phyloP scores from a whole-genome alignment of 2,113 vertebrate genomes.

The Paracanthobrama guichenoti region DNA sequence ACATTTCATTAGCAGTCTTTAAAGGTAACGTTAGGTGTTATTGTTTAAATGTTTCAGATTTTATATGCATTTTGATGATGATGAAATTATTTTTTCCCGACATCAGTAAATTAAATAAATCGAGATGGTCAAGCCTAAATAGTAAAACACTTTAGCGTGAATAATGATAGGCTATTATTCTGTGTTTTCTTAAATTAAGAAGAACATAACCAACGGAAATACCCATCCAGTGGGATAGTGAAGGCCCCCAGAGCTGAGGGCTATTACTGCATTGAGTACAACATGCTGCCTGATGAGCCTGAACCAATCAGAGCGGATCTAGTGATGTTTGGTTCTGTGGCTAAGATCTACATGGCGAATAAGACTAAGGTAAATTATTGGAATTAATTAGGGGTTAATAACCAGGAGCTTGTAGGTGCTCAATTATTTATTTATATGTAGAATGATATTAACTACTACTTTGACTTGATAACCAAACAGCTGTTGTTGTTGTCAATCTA shows the following conservation, averaged over 20 bases:
- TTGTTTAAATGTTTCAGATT: not conserved
- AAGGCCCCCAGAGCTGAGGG: slow-evolving; percentile 58
- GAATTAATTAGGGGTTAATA: not conserved
- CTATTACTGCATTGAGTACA: slow-evolving; percentile 80
- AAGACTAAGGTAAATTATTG: slow-evolving; percentile 73
- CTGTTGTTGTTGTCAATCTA: slow-evolving; percentile 15
- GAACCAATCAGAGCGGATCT: slow-evolving; percentile 75
- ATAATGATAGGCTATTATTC: not conserved
- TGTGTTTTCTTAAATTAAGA: slow-evolving; percentile 50
- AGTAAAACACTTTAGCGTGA: not conserved
- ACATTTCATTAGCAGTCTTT: slow-evolving; percentile 75
- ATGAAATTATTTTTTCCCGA: not conserved
- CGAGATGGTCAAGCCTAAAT: not conserved
- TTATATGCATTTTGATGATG: not conserved
- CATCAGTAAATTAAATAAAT: not conserved
- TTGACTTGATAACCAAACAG: slow-evolving; percentile 9
- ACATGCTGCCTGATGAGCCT: slow-evolving; percentile 74
- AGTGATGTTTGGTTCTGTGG: slow-evolving; percentile 70
- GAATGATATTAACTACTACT: not conserved
- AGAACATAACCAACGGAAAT: slow-evolving; percentile 47
- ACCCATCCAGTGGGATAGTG: not conserved
- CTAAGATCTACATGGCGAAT: slow-evolving; percentile 77
- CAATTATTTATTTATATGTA: slow-evolving; percentile 16
- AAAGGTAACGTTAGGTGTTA: slow-evolving; percentile 51
- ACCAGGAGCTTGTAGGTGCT: not conserved